Evolutionary conservation across 2,888 invertebrate species (phyloP).

Genomic region (Empis stercorea): DNA sequence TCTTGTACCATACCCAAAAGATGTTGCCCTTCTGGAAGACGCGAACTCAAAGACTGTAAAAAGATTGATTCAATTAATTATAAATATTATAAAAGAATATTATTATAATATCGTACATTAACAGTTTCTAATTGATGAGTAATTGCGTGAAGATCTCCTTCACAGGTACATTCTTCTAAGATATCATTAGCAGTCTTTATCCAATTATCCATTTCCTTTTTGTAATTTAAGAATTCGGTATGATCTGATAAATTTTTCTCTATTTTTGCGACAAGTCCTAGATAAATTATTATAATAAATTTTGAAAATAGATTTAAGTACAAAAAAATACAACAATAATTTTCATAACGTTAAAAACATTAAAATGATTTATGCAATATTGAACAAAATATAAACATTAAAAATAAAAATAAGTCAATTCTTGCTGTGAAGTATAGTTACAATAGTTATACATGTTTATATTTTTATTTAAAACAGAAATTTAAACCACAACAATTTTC

Average conservation of each 20-base stretch:
- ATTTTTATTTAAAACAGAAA: too few species aligned
- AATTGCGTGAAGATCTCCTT: conserved; percentile 63
- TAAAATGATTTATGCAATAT: too few species aligned
- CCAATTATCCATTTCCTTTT: conserved; percentile 74
- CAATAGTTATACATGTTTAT: too few species aligned
- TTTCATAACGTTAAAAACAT: too few species aligned
- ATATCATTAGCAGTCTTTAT: conserved; percentile 65
- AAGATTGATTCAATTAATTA: not conserved
- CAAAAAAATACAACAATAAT: too few species aligned
- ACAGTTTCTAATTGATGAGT: conserved; percentile 71
- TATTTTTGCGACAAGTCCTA: conserved; percentile 61
- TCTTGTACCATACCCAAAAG: conserved; percentile 70
- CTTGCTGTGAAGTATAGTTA: too few species aligned
- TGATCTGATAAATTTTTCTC: conserved; percentile 86
- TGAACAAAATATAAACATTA: too few species aligned
- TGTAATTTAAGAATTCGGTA: conserved; percentile 78
- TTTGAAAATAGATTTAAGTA: not conserved
- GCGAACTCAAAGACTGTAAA: conserved; percentile 36
- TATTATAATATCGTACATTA: conserved; percentile 39
- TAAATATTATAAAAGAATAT: not conserved
- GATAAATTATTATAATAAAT: conserved; percentile 12
- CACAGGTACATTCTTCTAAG: conserved; percentile 68
- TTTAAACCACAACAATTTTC: too few species aligned
- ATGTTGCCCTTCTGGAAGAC: conserved; percentile 75
- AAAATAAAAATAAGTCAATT: too few species aligned